These are phyloP conservation scores for Trissoscelio sp. DNA, from an alignment of 2,888 invertebrate species.

Conservation along the genomic window DNA sequence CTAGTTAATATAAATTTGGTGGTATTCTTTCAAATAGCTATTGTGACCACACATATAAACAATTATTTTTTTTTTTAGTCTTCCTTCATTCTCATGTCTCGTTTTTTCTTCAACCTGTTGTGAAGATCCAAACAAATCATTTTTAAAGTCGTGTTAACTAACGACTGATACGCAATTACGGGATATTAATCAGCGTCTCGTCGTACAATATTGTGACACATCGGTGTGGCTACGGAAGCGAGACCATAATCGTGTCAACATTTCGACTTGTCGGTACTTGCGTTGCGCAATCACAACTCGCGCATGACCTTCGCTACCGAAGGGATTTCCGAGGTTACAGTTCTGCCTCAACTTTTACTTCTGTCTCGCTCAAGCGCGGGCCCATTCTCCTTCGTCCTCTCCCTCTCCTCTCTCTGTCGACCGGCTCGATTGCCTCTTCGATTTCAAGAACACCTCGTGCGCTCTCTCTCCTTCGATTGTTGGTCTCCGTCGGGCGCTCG, in stretches of 20 bases:
- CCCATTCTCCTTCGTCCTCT: constrained; percentile 43
- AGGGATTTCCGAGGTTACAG: constrained; percentile 66
- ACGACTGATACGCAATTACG: constrained; percentile 34
- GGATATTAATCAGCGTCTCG: constrained; percentile 42
- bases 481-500: constrained; percentile 45
- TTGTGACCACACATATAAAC: too few relatives aligned
- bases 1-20: too few relatives aligned
- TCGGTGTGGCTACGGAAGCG: constrained; percentile 57
- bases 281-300: constrained; percentile 63
- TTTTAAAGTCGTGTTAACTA: background rate
- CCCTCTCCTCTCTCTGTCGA: constrained; percentile 11
- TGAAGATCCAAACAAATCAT: too few relatives aligned
- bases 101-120: too few relatives aligned
- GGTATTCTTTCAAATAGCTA: too few relatives aligned
- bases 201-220: constrained; percentile 58
- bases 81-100: too few relatives aligned
- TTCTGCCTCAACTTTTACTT: constrained; percentile 71
- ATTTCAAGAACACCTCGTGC: constrained; percentile 63
- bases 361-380: constrained; percentile 48
- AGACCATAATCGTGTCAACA: constrained; percentile 62
- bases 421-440: constrained; percentile 34
- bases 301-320: constrained; percentile 65
- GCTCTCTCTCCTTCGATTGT: constrained; percentile 36
- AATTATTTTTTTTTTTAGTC: too few relatives aligned
- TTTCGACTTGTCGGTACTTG: constrained; percentile 55